Evolutionary conservation across 2,888 invertebrate species (phyloP), one percentile per base, ranked within the genome.

Genomic region (Nycteola revayana): DNA sequence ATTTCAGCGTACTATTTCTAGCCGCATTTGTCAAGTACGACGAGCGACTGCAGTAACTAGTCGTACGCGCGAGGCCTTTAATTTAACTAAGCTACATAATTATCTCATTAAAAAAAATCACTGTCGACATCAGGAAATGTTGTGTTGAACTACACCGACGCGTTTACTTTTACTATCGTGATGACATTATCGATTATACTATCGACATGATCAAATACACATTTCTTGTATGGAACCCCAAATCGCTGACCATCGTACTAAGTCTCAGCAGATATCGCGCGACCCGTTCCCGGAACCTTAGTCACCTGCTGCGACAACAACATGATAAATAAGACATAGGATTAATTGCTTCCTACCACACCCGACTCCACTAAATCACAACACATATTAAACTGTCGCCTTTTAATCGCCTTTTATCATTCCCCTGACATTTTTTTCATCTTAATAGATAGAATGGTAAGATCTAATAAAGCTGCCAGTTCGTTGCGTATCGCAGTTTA

Each of bases 261-360:
- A 36, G 17, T 35, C 8, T 11, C 10, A 10, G 22, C 20, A 36
- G 36, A 44, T 36, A 40, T 41, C 42, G 29, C 44, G 18, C 36
- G 32, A 36, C 40, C 42, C 49, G 52, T 70, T 74, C 72, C 71
- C 63, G 67, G 71, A 81, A 82, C 71, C 60, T 66, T 66, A 63
- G 68, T 75, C 82, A 81, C 83, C 86, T 81, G 85, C 83, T 77
- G 82, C 48, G 84, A 66, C 77, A 73, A 67, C 65, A 62, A 69
- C 67, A 70, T 78, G 82, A 83, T 81, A 79, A 82, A 83, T 82
- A 83, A 78, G 76, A 73, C 73, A 68, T 71, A 73, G 71, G 68
- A 84, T 81, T 83, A 83, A 84, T 86, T 82, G 78, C 81, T 84
- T 85, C 86, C 82, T 81, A 77, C 74, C 68, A 66, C 66, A 51